Conservation (phyloP, 2,888 invertebrate genomes). For the Amorpha juglandis region DNA sequence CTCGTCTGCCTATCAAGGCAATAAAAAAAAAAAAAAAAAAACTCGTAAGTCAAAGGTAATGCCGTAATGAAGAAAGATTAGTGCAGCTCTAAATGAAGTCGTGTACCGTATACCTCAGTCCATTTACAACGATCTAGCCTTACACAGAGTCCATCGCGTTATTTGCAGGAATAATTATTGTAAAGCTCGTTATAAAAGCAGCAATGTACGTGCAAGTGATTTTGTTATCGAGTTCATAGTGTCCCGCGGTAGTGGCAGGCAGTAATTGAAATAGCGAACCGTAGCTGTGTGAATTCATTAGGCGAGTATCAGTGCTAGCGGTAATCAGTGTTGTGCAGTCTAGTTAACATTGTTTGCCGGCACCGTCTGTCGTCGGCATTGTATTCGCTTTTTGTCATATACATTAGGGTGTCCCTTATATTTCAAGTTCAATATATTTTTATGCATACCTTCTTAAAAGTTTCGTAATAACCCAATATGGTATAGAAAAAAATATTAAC, state of each 20-base stretch:
- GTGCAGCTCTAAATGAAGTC: slow-evolving; percentile 5
- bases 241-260: slow-evolving; percentile 7
- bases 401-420: no score
- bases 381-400: slow-evolving; percentile 3
- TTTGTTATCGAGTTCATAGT: not conserved
- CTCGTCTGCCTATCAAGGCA: no score
- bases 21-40: no score
- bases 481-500: no score
- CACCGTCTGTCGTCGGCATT: not conserved
- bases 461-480: no score
- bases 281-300: slow-evolving; percentile 29
- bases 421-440: no score
- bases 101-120: no score
- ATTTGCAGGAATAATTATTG: not conserved
- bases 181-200: not conserved
- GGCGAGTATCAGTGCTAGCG: slow-evolving; percentile 23
- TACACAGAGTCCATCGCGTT: slow-evolving; percentile 4
- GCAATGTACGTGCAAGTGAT: slow-evolving; percentile 12
- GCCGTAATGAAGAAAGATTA: slow-evolving; percentile 18
- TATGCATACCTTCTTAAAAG: no score
- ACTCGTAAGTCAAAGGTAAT: slow-evolving; percentile 22
- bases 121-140: not conserved
- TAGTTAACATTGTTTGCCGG: slow-evolving; percentile 25
- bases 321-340: slow-evolving; percentile 26
- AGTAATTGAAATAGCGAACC: slow-evolving; percentile 31